Evolutionary conservation across 1,140 invertebrate genomes (phyloP), one percentile per base, ranked within the genome.

Genomic region (Camponotus pennsylvanicus): DNA sequence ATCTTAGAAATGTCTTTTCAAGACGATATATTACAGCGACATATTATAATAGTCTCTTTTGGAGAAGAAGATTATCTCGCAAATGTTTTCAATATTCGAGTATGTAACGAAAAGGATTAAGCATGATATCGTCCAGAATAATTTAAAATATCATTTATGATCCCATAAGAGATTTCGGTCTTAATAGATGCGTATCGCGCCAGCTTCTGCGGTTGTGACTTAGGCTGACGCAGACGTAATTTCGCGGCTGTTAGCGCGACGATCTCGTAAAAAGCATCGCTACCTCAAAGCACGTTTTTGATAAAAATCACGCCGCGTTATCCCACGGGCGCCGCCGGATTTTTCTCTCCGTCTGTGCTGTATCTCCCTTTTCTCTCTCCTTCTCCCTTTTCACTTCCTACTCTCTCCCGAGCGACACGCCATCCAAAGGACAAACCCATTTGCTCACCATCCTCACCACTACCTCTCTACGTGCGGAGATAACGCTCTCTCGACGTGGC

Each of bases 151-250:
- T 40, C 34, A 32, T 75, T 83, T 49, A 49, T n/a, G 55, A 63
- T 61, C 37, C 69, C 69, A 9, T 21, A 49, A 71, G 79, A 71
- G 66, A 40, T 59, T 42, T 42, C 55, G 27, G 18, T n/a, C 55
- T 85, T 85, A 78, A 78, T 85, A 64, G 82, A 27, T 18, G 73
- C 73, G 40, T 52, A n/a, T 75, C 71, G 32, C 59, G 40, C 34
- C 75, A 66, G 71, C 15, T 52, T 42, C 32, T 42, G 82, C 73
- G 82, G 82, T 75, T 57, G 69, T 73, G 63, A 82, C 66, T 83
- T 86, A 86, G 67, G 42, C 67, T 11, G 57, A 63, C 42, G 66
- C 55, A 86, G 76, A 86, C 42, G 77, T 86, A 86, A 86, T 86
- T 86, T 86, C 66, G 63, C 57, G 64, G 55, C 77, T 63, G 52